Evolutionary conservation across 2,113 vertebrate species (phyloP).

Genomic region (Columbina picui): DNA sequence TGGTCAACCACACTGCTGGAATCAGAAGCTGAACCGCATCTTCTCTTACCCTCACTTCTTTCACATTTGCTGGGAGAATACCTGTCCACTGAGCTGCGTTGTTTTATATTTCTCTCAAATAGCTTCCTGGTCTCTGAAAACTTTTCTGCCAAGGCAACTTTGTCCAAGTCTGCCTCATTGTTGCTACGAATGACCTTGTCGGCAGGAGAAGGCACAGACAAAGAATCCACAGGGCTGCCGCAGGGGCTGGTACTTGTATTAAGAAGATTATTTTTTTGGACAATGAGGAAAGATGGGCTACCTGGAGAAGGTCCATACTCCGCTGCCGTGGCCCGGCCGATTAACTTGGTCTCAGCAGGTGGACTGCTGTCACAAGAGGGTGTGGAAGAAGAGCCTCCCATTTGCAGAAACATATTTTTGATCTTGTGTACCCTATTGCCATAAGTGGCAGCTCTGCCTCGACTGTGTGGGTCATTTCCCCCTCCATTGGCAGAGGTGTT

Average conservation of each 20-base stretch:
- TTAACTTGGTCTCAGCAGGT: conserved; percentile 77
- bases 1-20: conserved; percentile 69
- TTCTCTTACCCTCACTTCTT: conserved; percentile 59
- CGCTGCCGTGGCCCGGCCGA: conserved; percentile 14
- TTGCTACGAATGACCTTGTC: conserved; percentile 81
- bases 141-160: conserved; percentile 89
- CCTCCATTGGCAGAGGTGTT: conserved; percentile 82
- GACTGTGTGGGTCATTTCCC: conserved; percentile 79
- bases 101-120: conserved; percentile 87
- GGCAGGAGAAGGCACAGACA: conserved; percentile 57
- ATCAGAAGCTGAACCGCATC: conserved; percentile 61
- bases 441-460: conserved; percentile 85
- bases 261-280: conserved; percentile 76
- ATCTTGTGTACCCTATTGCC: conserved; percentile 92
- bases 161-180: conserved; percentile 88
- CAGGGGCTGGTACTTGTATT: conserved; percentile 63
- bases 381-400: conserved; percentile 83
- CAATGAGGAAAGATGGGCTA: conserved; percentile 71
- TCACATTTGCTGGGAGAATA: conserved; percentile 78
- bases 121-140: conserved; percentile 92
- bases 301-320: conserved; percentile 75
- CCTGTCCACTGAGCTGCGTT: conserved; percentile 78
- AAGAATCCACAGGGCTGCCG: not conserved
- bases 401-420: conserved; percentile 92
- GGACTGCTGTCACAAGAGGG: conserved; percentile 77